Evolutionary conservation across 2,797 vertebrate species (phyloP), one percentile per base, ranked within the genome.

Genomic region (Microcaecilia unicolor): DNA sequence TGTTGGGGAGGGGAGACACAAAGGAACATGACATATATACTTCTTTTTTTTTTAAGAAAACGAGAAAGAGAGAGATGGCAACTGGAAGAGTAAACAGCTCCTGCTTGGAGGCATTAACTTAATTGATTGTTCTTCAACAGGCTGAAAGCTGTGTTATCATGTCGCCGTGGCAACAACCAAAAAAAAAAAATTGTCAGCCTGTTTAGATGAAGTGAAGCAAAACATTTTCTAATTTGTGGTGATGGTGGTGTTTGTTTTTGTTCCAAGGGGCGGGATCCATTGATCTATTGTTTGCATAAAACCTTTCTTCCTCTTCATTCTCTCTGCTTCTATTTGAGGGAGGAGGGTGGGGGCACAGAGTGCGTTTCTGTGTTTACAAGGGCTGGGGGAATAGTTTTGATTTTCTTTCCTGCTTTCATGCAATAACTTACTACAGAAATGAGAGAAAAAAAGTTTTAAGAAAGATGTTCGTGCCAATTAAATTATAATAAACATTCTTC

Each of bases 41-140:
- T n/a, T n/a, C n/a, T n/a, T n/a, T n/a, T n/a, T n/a, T n/a, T 20
- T 16, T 51, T 55, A 44, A 15, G 14, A 38, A 42, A 25, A 16
- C 12, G 25, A 44, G 34, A 40, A 41, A 61, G 45, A 44, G 18
- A n/a, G n/a, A n/a, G n/a, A n/a, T n/a, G n/a, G n/a, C 66, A 73
- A 60, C 66, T 48, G 55, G 65, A 59, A 62, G 54, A 78, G 74
- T 82, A 83, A 86, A 85, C 71, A 72, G 76, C 64, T 60, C n/a
- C n/a, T n/a, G 54, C 67, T 63, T 57, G 40, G 81, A 78, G 67
- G 76, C 77, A 86, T 85, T 87, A 83, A 84, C 78, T 81, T 85
- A 86, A 92, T 87, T 86, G 84, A 89, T 85, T 78, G 68, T 76
- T 83, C 63, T 80, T 79, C 81, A 84, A 85, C 74, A 86, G 80